Conservation (phyloP, 2,888 invertebrate species). For the Andrena camellia region DNA sequence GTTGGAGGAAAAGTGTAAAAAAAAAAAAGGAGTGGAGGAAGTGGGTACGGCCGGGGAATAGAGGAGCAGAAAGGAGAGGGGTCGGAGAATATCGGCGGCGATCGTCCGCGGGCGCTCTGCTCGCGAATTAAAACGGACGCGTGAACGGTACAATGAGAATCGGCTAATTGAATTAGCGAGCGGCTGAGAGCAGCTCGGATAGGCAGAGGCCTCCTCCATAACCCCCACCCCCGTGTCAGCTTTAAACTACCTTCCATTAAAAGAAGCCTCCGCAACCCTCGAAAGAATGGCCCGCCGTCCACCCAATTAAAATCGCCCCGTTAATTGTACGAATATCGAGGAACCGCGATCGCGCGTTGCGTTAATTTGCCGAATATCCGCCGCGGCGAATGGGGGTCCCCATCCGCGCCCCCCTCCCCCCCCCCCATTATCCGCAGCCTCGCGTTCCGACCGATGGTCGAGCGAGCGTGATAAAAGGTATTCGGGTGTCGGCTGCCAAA, state of each 20-base stretch:
- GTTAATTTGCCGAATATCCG: conserved; percentile 26
- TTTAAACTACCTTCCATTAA: conserved; percentile 46
- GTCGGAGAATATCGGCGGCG: conserved; percentile 18
- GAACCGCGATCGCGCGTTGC: not conserved
- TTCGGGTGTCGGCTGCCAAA: too few relatives aligned
- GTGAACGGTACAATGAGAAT: conserved; percentile 54
- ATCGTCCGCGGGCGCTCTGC: conserved; percentile 29
- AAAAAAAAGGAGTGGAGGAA: not conserved
- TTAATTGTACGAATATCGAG: conserved; percentile 54
- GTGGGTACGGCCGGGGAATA: not conserved
- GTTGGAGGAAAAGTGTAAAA: conserved; percentile 19
- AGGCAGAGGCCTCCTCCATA: conserved; percentile 25
- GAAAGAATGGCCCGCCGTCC: conserved; percentile 25
- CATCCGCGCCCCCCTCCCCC: not conserved
- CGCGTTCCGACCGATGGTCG: not conserved
- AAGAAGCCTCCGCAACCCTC: conserved; percentile 5
- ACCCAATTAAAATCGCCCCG: conserved; percentile 49
- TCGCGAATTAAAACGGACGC: conserved; percentile 40
- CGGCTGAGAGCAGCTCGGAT: conserved; percentile 16
- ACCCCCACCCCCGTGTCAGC: conserved; percentile 2
- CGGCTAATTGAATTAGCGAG: conserved; percentile 57
- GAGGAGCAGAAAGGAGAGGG: not conserved
- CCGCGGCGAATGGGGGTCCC: not conserved
- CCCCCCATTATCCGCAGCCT: not conserved
- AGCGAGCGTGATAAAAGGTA: not conserved